Evolutionary conservation across 2,888 invertebrate species (phyloP), one percentile per base, ranked within the genome.

Genomic region (Himalopsyche anomala): DNA sequence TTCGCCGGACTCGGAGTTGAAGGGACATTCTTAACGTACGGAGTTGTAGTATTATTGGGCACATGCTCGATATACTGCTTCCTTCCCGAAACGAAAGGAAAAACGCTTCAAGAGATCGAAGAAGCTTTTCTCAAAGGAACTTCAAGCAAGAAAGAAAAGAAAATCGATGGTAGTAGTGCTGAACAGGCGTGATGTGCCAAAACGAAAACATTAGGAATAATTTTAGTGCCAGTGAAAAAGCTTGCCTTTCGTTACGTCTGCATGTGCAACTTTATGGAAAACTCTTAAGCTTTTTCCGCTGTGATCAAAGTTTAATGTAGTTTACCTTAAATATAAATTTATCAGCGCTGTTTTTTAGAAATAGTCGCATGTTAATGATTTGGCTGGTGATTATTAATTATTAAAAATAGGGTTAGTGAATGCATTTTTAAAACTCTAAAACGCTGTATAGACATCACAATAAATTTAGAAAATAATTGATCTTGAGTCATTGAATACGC

Each of bases 61-160:
- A 94, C 94, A 38, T 87, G 93, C 4, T 92, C 95, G 82, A 91
- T 96, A 86, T 95, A 93, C 89, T 92, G 94, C 82, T 94, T 93
- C 86, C 90, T 96, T 79, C 96, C 96, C 2, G 96, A 96, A 91
- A 96, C 96, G 0, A 95, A 94, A 89, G 95, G 95, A 4, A 95
- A 94, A 89, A 95, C 95, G 42, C 91, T 96, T 81, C 93, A 94
- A 88, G 95, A 96, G 90, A 96, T 96, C 87, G 95, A 96, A 89
- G 94, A 94, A 80, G 91, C 91, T 74, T 95, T 94, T 89, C 92
- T 90, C 89, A 36, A 74, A 74, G 74, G 74, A 74, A 74, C 74
- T 11, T 36, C 74, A 12, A 74, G 74, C 74, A 74, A 74, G 5
- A 74, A 74, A 36, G 74, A 74, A 38, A 74, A 74, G 74, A 74